Conservation (phyloP, 2,888 invertebrate genomes). For the Acanthosepion pharaonis region DNA sequence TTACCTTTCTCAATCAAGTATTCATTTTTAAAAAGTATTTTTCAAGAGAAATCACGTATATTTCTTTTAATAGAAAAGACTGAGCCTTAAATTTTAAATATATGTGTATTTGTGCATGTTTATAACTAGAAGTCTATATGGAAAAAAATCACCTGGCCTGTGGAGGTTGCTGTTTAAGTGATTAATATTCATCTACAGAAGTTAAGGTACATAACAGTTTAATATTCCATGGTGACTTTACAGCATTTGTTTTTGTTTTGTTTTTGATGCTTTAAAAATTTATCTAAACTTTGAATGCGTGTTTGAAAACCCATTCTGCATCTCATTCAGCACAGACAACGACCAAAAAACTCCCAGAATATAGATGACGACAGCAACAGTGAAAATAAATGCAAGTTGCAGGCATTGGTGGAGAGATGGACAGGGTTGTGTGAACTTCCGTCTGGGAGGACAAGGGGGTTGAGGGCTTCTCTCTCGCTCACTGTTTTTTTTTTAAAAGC, state of each 20-base stretch:
- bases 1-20: neutral
- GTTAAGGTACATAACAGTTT: neutral
- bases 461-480: neutral
- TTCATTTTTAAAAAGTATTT: neutral
- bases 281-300: neutral
- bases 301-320: neutral
- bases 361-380: conserved; percentile 18
- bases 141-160: neutral
- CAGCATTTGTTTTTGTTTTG: neutral
- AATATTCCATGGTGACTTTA: neutral
- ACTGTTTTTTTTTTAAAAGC: neutral
- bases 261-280: neutral
- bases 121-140: neutral
- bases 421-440: neutral
- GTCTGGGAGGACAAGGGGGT: neutral
- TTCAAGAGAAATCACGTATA: neutral
- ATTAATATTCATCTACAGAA: neutral
- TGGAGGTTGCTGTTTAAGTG: neutral
- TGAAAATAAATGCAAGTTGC: neutral
- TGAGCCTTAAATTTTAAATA: neutral
- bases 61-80: neutral
- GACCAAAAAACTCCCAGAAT: neutral
- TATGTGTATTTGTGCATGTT: neutral
- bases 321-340: neutral
- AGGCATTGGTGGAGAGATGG: neutral